phyloP scores from a whole-genome alignment of 2,797 vertebrate genomes.

The Discoglossus pictus region DNA sequence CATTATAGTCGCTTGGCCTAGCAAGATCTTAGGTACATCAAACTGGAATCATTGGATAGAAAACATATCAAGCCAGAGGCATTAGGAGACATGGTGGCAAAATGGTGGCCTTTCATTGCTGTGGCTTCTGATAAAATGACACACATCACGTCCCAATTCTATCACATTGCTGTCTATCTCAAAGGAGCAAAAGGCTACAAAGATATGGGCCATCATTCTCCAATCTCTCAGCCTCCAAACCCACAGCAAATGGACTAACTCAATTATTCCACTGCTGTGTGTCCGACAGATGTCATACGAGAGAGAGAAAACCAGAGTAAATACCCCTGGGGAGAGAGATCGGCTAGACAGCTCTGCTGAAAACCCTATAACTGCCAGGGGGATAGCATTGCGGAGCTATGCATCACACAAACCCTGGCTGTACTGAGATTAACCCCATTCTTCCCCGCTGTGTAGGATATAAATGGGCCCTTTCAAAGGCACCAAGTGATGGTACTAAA shows the following conservation, averaged over 20 bases:
- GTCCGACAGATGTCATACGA: constrained; percentile 45
- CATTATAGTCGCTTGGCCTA: too few relatives aligned
- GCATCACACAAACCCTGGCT: not conserved
- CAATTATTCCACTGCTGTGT: constrained; percentile 46
- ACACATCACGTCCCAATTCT: constrained; percentile 8
- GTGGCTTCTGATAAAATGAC: constrained; percentile 19
- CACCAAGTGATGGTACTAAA: too few relatives aligned
- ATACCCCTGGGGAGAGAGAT: constrained; percentile 34
- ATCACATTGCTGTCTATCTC: constrained; percentile 10
- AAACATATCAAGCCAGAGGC: too few relatives aligned
- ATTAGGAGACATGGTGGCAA: too few relatives aligned
- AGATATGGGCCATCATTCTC: constrained; percentile 8
- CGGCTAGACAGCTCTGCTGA: constrained; percentile 5
- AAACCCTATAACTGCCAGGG: constrained; percentile 21
- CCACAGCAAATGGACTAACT: constrained; percentile 35
- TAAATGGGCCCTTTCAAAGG: not conserved
- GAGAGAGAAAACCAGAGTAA: constrained; percentile 25
- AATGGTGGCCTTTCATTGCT: too few relatives aligned
- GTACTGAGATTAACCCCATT: not conserved
- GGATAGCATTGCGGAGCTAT: not conserved
- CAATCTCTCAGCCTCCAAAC: constrained; percentile 5
- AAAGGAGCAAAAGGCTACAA: not conserved
- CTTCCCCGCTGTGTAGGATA: not conserved
- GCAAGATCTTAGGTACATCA: too few relatives aligned
- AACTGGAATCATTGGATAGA: too few relatives aligned